phyloP scores from a whole-genome alignment of 2,797 vertebrate genomes.

The Gouania willdenowi region DNA sequence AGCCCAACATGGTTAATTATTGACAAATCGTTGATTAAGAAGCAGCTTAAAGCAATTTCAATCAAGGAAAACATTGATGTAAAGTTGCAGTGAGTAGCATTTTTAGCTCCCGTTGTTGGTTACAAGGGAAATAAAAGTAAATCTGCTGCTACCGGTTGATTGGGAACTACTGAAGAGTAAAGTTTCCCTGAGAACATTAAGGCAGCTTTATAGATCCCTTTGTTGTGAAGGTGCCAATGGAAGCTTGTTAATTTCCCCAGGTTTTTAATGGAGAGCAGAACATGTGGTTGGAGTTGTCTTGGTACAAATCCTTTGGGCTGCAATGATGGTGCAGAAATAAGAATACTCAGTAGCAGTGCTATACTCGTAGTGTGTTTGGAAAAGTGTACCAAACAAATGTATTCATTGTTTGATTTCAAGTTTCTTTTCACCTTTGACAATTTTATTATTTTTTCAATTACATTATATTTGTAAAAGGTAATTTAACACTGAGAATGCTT shows the following conservation, averaged over 20 bases:
- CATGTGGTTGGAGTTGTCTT: constrained; percentile 76
- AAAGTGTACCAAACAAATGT: constrained; percentile 14
- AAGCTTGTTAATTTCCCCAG: constrained; percentile 77
- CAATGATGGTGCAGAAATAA: constrained; percentile 69
- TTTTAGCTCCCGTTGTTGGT: constrained; percentile 59
- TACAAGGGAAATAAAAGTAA: constrained; percentile 74
- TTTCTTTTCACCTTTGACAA: too few species aligned
- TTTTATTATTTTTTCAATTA: too few species aligned
- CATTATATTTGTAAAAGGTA: too few species aligned
- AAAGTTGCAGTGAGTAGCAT: constrained; percentile 56
- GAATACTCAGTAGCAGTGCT: too few species aligned
- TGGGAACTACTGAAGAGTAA: constrained; percentile 76
- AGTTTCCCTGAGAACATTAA: constrained; percentile 73
- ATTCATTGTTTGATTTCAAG: constrained; percentile 16
- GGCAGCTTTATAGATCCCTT: constrained; percentile 76
- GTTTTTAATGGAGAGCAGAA: constrained; percentile 75
- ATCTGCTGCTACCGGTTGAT: constrained; percentile 74
- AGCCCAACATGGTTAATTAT: constrained; percentile 50
- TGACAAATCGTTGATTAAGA: constrained; percentile 49
- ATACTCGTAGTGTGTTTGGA: constrained; percentile 63
- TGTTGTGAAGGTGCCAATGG: constrained; percentile 76
- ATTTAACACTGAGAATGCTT: too few species aligned
- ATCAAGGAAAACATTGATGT: constrained; percentile 60
- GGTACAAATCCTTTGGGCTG: constrained; percentile 67
- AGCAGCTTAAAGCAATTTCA: constrained; percentile 43